These are phyloP conservation scores for Drosophila setifemur DNA, from an alignment of 1,140 invertebrate genomes.

Conservation along the genomic window DNA sequence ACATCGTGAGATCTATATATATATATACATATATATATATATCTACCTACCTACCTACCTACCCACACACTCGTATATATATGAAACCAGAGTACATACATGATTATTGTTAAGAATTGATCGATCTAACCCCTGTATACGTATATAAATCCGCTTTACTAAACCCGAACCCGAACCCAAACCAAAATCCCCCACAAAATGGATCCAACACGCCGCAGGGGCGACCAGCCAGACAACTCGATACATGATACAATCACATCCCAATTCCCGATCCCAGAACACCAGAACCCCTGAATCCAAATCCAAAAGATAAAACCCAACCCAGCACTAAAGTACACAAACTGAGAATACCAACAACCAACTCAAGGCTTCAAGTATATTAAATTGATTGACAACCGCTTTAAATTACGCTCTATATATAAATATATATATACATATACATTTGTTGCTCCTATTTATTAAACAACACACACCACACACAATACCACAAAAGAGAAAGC, in stretches of 20 bases:
- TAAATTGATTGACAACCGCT: slow-evolving; percentile 50
- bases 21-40: slow-evolving; percentile 17
- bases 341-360: slow-evolving; percentile 10
- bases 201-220: slow-evolving; percentile 2
- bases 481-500: slow-evolving; percentile 16
- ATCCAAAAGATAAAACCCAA: not conserved
- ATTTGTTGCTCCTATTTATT: slow-evolving; percentile 20
- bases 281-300: not conserved
- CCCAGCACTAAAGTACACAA: slow-evolving; percentile 35
- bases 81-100: slow-evolving; percentile 19
- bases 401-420: slow-evolving; percentile 62
- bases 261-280: not conserved
- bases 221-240: slow-evolving; percentile 41
- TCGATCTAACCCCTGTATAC: slow-evolving; percentile 42
- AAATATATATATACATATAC: slow-evolving; percentile 29
- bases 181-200: not conserved
- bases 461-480: slow-evolving; percentile 17
- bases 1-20: slow-evolving; percentile 15
- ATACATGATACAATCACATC: slow-evolving; percentile 45
- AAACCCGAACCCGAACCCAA: not conserved
- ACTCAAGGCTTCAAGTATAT: slow-evolving; percentile 57
- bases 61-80: slow-evolving; percentile 10
- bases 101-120: slow-evolving; percentile 49
- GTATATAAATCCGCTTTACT: slow-evolving; percentile 48
- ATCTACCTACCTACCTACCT: too few species aligned